Evolutionary conservation across 2,113 vertebrate species (phyloP), one percentile per base, ranked within the genome.

Genomic region (Carassius carassius): DNA sequence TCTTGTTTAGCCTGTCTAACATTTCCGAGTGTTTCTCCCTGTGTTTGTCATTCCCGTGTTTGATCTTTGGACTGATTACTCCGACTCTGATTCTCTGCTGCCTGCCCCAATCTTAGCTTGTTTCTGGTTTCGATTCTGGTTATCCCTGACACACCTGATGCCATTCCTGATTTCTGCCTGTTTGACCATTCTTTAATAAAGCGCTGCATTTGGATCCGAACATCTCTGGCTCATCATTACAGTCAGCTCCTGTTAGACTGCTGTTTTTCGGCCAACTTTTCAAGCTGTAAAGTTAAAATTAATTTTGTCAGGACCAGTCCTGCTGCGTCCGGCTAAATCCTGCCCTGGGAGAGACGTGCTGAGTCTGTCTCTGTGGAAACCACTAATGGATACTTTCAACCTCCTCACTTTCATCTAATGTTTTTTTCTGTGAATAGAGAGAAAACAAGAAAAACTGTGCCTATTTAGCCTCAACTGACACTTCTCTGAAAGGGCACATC

Each of bases 321-420:
- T 80, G 73, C 93, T 93, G 93, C 41, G 92, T 84, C 87, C 65
- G 25, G 90, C 90, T 90, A 91, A 87, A 91, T 92, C 93, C 90
- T 89, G 86, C 89, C 87, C 90, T 88, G 85, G 63, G 84, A 65
- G 83, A 90, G 82, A 90, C 89, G 80, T 92, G 91, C 87, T 89
- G 87, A 75, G 87, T 60, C 69, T 21, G 29, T 90, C 76, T 3
- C 92, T 83, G 82, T 88, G 91, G 92, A 85, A 91, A 94, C 92
- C 82, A 67, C 84, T 76, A 75, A 69, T 11, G 81, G 78, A 83
- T 83, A 89, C 83, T 88, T 87, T 84, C 77, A 86, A 78, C 63
- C 83, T 70, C 76, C 60, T 41, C 84, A 83, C 80, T 87, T 87
- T 82, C 70, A 58, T 85, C 87, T 74, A 70, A 83, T 19, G 54